Base-by-base conservation (phyloP, 1,140 invertebrate genomes). In the Magallana gigas region DNA sequence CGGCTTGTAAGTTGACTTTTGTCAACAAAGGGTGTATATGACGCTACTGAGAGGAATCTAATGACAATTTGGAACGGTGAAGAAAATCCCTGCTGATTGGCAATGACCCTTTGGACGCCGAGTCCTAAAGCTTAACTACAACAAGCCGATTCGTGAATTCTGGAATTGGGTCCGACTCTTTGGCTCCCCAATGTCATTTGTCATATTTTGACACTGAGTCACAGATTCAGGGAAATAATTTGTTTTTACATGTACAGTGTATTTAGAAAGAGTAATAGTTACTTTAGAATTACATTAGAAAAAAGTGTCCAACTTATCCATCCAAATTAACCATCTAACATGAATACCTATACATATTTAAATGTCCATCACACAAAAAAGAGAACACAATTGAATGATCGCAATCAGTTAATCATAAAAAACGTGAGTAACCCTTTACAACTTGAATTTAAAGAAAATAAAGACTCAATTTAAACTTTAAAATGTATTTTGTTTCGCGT, bases 1-100 rank as follows among this genome's bases (percentile, higher is more conserved):
- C 68, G 68, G 68, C 18, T 76, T 76, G 68, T 76, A 29, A 76
- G 68, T 76, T 76, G 68, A 76, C 68, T 76, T 76, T 76, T 36
- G 68, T 76, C 68, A 76, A 76, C 68, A 76, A 76, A 29, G 36
- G 68, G 23, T 11, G 14, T 29, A 9, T 76, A 29, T 76, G 68
- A 29, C 68, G 68, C 68, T 76, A 48, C 68, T 76, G 36, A 76
- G 68, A 76, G 68, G 68, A 76, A 29, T 76, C 7, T 36, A 76
- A 76, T 76, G 23, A 76, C 18, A 76, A 23, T 23, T 29, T 18
- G 68, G 12, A 12, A 29, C 18, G 23, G 23, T 76, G 23, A 29
- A 76, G 23, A 29, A 36, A 29, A 76, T 76, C 8, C 68, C 18
- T 29, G 23, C 68, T 76, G 68, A 23, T 76, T 12, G 68, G 14